Base-by-base conservation (phyloP, 2,888 invertebrate species). In the Harpagoxenus sublaevis region DNA sequence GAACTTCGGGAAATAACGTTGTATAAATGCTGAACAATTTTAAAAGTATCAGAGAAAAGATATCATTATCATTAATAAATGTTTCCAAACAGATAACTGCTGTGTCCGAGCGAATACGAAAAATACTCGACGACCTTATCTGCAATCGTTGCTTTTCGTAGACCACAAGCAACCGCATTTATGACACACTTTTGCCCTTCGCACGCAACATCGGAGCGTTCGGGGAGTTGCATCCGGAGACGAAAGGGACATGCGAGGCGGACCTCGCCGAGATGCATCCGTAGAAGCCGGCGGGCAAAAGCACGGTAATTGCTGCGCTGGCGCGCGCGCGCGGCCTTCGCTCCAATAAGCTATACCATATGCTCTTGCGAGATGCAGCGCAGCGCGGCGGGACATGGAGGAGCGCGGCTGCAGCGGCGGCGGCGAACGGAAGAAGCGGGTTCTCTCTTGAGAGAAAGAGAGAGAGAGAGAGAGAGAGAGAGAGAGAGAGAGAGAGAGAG, bases 221-320 rank as follows among this genome's bases (percentile, higher is more conserved):
- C 35, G 77, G 45, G 42, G 60, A 73, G 39, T 18, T 28, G 39
- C 48, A 71, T 63, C 23, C 71, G 45, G 23, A 42, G 51, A 60
- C 35, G 68, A 65, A 55, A 55, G 53, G 68, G 83, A 65, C 77
- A 77, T 68, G 84, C 74, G 81, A 87, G 87, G 86, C 84, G 82
- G 83, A 51, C 75, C 48, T 83, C 85, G 82, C 83, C 86, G 89
- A 88, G 84, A 86, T 86, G 87, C 84, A 89, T 86, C 89, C 86
- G 89, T 88, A 89, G 92, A 86, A 92, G 91, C 92, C 92, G 89
- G 86, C 89, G 91, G 92, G 92, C 90, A 91, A 89, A 86, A 92
- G 89, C 87, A 90, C 92, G 90, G 93, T 94, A 94, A 94, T 94
- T 94, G 94, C 93, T 90, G 91, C 90, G 89, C 88, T 86, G 87